These are phyloP conservation scores for Alosa sapidissima DNA, from an alignment of 2,797 vertebrate species.

Conservation along the genomic window DNA sequence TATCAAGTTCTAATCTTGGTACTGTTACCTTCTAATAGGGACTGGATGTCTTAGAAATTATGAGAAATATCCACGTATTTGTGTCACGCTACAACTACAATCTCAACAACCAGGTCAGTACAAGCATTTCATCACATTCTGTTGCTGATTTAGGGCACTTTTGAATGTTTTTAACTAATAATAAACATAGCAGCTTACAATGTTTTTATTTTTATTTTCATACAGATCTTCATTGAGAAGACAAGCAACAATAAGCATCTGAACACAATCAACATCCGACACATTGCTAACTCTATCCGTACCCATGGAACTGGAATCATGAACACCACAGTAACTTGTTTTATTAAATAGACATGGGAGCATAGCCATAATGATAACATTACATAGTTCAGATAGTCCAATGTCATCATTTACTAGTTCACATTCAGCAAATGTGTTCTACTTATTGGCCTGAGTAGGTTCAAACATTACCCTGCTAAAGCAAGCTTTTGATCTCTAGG, in stretches of 20 bases:
- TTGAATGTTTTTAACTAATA: background rate
- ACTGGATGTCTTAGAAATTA: conserved; percentile 97
- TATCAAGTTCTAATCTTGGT: background rate
- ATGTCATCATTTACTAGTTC: background rate
- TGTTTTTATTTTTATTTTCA: conserved; percentile 10
- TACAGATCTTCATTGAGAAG: conserved; percentile 95
- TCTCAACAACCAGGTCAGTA: conserved; percentile 94
- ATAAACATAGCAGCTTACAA: background rate
- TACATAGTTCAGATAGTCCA: background rate
- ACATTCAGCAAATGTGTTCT: background rate
- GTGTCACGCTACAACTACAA: conserved; percentile 98
- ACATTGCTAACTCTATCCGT: conserved; percentile 97
- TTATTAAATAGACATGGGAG: background rate
- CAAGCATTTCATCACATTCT: too few relatives aligned
- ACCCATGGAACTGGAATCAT: conserved; percentile 98
- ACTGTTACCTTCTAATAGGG: conserved; percentile 71
- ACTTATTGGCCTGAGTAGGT: too few relatives aligned
- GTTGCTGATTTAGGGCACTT: background rate
- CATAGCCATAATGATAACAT: background rate
- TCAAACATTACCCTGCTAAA: background rate
- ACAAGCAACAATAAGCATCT: conserved; percentile 99
- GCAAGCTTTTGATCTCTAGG: conserved; percentile 67
- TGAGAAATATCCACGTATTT: conserved; percentile 99
- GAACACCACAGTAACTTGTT: conserved; percentile 91
- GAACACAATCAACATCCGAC: conserved; percentile 98